Conservation (phyloP, 2,888 invertebrate genomes). For the Tipula confusa region DNA sequence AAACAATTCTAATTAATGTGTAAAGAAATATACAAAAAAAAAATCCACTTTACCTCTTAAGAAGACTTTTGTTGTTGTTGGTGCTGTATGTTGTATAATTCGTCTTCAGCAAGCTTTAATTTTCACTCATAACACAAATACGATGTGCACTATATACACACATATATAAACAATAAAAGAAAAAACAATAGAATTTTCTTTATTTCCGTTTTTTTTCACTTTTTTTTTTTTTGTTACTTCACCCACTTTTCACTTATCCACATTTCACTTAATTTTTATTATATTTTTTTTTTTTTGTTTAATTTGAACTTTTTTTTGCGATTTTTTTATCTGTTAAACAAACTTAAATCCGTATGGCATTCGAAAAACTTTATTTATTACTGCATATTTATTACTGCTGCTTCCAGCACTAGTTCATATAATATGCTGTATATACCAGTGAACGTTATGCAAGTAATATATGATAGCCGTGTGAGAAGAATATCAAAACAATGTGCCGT, state of each 20-base stretch:
- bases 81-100: background rate
- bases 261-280: background rate
- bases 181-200: background rate
- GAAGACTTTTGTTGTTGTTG: background rate
- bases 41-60: background rate
- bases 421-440: background rate
- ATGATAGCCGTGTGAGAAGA: background rate
- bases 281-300: background rate
- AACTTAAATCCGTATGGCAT: background rate
- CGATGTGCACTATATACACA: background rate
- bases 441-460: background rate
- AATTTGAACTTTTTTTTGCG: background rate
- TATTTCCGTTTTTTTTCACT: background rate
- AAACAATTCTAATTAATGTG: conserved; percentile 25
- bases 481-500: background rate
- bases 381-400: background rate
- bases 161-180: background rate
- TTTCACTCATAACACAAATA: conserved; percentile 20
- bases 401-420: background rate
- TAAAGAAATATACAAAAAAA: background rate
- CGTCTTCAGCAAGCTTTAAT: background rate
- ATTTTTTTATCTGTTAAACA: background rate
- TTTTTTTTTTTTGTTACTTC: background rate
- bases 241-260: conserved; percentile 14
- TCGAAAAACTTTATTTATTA: no score